Evolutionary conservation across 2,797 vertebrate species (phyloP), one percentile per base, ranked within the genome.

Genomic region (Nyctalus aviator): DNA sequence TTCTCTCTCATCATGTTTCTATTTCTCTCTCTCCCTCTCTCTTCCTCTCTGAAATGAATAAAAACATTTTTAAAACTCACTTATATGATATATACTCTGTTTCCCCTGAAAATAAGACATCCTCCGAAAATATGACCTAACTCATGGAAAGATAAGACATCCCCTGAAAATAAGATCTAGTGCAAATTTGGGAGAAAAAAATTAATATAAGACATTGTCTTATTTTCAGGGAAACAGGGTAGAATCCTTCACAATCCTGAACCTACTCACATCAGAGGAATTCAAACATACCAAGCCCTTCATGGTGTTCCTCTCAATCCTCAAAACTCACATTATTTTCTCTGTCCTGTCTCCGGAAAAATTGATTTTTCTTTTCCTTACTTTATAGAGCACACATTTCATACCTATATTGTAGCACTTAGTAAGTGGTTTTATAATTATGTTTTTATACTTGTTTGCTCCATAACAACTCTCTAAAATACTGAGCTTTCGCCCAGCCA

Each of bases 351-450:
- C 14, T 64, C 48, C 75, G 6, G 37, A 25, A 71, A 14, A 90
- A 59, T 44, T 88, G 30, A 4, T 72, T 88, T 85, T 94, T 84
- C 50, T 84, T 90, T 79, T 62, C 66, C 32, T 18, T 69, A 10
- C 62, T 84, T 81, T 94, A 14, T 18, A 71, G 37, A 76, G 35
- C 27, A 72, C 66, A 30, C 50, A 50, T 53, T 81, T 88, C 23
- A 77, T 44, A 87, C 6, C 30, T 57, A 35, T 7, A n/a, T 5
- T 75, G 14, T 32, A 87, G 44, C 69, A 91, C 46, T 69, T 46
- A 73, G 55, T 78, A 55, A 35, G 11, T 81, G 76, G 23, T 87
- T 50, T 77, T 50, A 41, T 32, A 41, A 50, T 53, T 78, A 57
- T 69, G 25, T 37, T 73, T 94, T 85, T 55, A 48, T 75, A 75